Conservation (phyloP, 2,888 invertebrate species). For the Drosophila neonasuta region DNA sequence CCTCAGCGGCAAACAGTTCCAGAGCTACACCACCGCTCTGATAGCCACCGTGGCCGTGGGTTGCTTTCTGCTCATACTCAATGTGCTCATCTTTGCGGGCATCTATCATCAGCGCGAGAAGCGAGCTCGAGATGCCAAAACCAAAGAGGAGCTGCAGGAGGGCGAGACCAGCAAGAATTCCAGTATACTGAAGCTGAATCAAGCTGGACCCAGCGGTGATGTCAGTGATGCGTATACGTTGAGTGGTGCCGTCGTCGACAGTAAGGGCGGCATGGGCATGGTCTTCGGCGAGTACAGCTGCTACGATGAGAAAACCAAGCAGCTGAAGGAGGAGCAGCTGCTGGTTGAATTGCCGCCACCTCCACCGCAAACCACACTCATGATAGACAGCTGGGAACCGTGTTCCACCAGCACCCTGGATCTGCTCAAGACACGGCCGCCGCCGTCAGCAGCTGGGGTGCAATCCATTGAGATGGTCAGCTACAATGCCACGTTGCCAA, state of each 20-base stretch:
- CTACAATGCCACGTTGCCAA: conserved; percentile 63
- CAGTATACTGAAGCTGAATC: conserved; percentile 77
- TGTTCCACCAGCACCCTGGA: conserved; percentile 79
- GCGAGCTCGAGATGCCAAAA: conserved; percentile 86
- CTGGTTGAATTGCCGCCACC: conserved; percentile 85
- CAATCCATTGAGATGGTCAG: conserved; percentile 68
- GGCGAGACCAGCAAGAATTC: conserved; percentile 83
- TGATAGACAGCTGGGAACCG: conserved; percentile 70
- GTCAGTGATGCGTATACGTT: conserved; percentile 62
- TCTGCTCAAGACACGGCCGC: conserved; percentile 76
- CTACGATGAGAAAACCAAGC: conserved; percentile 85
- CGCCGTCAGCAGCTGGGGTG: conserved; percentile 30
- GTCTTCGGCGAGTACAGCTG: conserved; percentile 86
- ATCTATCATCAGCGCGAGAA: conserved; percentile 92
- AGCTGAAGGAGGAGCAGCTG: conserved; percentile 83
- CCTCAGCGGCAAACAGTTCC: conserved; percentile 90
- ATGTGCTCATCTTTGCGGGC: conserved; percentile 93
- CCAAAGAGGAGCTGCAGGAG: conserved; percentile 88
- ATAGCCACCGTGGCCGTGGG: conserved; percentile 94
- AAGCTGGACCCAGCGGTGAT: conserved; percentile 57
- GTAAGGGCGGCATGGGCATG: conserved; percentile 65
- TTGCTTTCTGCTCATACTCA: conserved; percentile 90
- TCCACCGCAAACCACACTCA: conserved; percentile 61
- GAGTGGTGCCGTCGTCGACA: conserved; percentile 63
- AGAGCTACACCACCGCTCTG: conserved; percentile 93